Evolutionary conservation across 2,888 invertebrate genomes (phyloP).

Genomic region (Tetanocera ferruginea): DNA sequence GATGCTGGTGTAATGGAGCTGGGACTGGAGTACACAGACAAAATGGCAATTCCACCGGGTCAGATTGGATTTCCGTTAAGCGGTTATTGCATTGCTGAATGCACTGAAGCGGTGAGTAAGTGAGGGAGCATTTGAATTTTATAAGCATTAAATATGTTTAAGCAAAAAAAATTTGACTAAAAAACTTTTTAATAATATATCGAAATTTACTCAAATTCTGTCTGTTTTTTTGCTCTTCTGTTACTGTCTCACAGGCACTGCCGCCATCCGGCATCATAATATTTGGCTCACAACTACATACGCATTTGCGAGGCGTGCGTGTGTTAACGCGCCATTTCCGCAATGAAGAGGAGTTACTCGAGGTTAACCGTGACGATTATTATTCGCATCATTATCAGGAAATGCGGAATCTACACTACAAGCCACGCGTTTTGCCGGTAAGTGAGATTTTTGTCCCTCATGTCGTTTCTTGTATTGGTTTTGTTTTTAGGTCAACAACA

Average conservation of each 20-base stretch:
- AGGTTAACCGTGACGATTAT: constrained; percentile 92
- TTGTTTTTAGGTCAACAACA: constrained; percentile 14
- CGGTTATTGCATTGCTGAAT: constrained; percentile 93
- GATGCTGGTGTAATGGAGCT: constrained; percentile 98
- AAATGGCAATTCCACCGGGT: constrained; percentile 96
- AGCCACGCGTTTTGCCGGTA: constrained; percentile 88
- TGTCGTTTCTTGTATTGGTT: background rate
- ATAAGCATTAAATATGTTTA: background rate
- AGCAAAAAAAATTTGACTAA: background rate
- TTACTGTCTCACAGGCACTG: constrained; percentile 73
- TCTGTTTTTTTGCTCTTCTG: background rate
- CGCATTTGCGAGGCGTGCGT: constrained; percentile 90
- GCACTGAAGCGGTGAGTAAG: constrained; percentile 84
- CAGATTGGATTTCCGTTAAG: constrained; percentile 83
- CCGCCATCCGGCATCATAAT: constrained; percentile 88
- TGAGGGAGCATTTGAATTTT: background rate
- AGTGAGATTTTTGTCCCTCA: constrained; percentile 52
- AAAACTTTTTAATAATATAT: too few species aligned
- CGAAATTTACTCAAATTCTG: too few species aligned
- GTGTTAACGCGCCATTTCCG: constrained; percentile 90
- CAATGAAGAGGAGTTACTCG: constrained; percentile 83
- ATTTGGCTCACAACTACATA: constrained; percentile 97
- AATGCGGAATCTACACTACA: constrained; percentile 85
- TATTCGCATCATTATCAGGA: constrained; percentile 99
- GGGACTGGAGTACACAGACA: constrained; percentile 96